phyloP scores from a whole-genome alignment of 2,888 invertebrate genomes.

The Rotaria sp. region DNA sequence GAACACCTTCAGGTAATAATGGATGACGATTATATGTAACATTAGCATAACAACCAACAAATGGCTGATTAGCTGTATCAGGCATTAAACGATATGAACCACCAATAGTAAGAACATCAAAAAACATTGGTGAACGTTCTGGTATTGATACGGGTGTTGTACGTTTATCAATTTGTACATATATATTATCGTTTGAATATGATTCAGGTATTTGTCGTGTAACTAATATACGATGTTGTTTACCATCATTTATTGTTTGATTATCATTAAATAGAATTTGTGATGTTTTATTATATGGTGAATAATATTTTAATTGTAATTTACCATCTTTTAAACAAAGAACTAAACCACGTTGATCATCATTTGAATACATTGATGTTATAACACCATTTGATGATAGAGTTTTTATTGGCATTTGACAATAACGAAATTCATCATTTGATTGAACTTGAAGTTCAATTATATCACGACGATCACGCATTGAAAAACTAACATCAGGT shows the following conservation, averaged over 20 bases:
- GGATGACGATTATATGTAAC: constrained; percentile 20
- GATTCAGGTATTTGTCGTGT: not conserved
- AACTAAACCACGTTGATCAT: constrained; percentile 17
- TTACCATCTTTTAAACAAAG: constrained; percentile 2
- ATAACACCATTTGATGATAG: not conserved
- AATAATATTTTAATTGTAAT: constrained; percentile 18
- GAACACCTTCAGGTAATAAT: not conserved
- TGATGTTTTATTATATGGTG: not conserved
- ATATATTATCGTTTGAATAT: not conserved
- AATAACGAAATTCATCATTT: constrained; percentile 13
- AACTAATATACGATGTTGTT: not conserved
- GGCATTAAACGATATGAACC: constrained; percentile 10
- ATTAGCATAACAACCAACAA: constrained; percentile 19
- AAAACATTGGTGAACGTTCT: constrained; percentile 16
- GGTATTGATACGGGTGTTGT: not conserved
- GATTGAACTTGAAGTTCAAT: not conserved
- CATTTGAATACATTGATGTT: constrained; percentile 12
- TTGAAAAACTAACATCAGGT: constrained; percentile 18
- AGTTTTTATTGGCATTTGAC: constrained; percentile 24
- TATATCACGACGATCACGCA: constrained; percentile 19
- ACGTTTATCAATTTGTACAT: constrained; percentile 27
- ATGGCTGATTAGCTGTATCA: not conserved
- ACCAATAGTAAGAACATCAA: constrained; percentile 4
- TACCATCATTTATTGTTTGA: not conserved
- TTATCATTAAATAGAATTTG: not conserved